A percentile compares a stretch with the other conserved stretches of the same genome.
Conservation (phyloP, 2,888 invertebrate species). For the Gymnosoma rotundatum region DNA sequence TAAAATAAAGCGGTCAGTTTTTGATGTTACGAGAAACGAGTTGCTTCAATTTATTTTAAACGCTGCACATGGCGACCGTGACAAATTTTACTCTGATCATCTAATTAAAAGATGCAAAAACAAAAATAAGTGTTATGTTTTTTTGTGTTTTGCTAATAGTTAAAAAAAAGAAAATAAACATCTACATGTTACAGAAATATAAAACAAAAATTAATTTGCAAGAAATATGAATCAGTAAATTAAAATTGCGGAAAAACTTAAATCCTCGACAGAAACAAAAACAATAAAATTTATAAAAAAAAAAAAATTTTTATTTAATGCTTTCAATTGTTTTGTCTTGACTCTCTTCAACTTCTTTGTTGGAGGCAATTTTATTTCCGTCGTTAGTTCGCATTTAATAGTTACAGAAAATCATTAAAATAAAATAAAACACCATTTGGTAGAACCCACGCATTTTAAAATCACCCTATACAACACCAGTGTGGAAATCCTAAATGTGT, state of each 20-base stretch:
- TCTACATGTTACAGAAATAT: too few relatives aligned
- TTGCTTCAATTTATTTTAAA: too few relatives aligned
- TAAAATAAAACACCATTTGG: conserved; percentile 10
- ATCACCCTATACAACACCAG: too few relatives aligned
- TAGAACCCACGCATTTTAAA: conserved; percentile 2
- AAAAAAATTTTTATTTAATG: conserved; percentile 30
- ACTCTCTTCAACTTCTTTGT: conserved; percentile 40
- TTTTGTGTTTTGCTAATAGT: conserved; percentile 68
- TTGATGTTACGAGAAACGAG: too few relatives aligned
- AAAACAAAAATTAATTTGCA: too few relatives aligned
- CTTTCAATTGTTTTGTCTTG: conserved; percentile 37
- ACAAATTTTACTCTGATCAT: conserved; percentile 91
- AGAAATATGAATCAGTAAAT: too few relatives aligned
- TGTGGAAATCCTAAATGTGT: too few relatives aligned
- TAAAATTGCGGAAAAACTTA: conserved; percentile 15
- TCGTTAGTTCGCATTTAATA: conserved; percentile 61
- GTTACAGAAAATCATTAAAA: conserved; percentile 41
- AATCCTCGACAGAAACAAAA: conserved; percentile 53
- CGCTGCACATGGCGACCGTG: too few relatives aligned
- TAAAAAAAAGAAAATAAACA: conserved; percentile 53
- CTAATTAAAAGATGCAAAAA: conserved; percentile 59
- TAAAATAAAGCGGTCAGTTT: too few relatives aligned
- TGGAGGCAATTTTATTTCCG: conserved; percentile 15
- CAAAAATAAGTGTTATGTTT: conserved; percentile 69
- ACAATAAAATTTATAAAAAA: conserved; percentile 8